phyloP scores from a whole-genome alignment of 2,888 invertebrate genomes.

The Andrena minutula region DNA sequence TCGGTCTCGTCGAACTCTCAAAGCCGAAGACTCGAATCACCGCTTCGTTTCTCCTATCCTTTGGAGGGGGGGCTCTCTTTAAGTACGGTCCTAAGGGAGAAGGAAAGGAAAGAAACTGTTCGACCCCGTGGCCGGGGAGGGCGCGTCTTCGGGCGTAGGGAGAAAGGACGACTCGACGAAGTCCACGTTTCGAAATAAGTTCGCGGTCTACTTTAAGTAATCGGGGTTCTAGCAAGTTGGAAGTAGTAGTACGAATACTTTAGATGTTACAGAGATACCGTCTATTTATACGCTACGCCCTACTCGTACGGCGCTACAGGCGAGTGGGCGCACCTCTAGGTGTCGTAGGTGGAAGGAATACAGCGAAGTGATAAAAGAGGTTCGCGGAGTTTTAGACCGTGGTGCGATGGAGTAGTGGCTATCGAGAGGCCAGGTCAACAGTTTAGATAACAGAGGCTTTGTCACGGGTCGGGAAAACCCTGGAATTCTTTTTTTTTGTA shows the following conservation, averaged over 20 bases:
- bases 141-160: no score
- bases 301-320: constrained; percentile 44
- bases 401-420: no score
- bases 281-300: constrained; percentile 36
- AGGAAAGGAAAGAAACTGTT: no score
- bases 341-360: background rate
- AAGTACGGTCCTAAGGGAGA: constrained; percentile 15
- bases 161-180: background rate
- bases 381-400: no score
- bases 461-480: no score
- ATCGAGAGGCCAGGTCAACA: no score
- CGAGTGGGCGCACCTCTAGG: constrained; percentile 37
- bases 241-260: constrained; percentile 40
- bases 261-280: constrained; percentile 44
- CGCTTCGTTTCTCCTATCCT: background rate
- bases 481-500: no score
- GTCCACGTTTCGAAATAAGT: constrained; percentile 11
- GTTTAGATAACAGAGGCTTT: no score
- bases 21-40: constrained; percentile 1
- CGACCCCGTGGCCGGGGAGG: no score
- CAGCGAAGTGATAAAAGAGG: background rate
- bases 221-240: constrained; percentile 40
- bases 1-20: background rate
- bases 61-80: background rate
- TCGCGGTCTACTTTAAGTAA: constrained; percentile 28